phyloP scores from a whole-genome alignment of 2,797 vertebrate species.

The Anableps anableps region DNA sequence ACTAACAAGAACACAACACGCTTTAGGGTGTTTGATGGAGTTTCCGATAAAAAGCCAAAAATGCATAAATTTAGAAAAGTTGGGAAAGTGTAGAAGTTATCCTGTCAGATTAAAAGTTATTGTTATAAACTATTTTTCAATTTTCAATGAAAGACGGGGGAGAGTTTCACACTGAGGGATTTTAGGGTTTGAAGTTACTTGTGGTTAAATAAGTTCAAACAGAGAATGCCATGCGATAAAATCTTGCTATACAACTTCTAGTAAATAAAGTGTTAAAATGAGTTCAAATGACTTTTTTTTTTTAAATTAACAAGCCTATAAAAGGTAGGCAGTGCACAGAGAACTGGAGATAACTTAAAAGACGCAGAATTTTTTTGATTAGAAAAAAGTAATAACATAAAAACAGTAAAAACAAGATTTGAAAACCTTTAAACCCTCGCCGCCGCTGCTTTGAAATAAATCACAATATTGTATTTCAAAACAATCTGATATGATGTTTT shows the following conservation, averaged over 20 bases:
- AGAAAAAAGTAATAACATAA: not conserved
- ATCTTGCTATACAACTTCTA: not conserved
- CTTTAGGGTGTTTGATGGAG: not conserved
- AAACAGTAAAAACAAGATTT: no score
- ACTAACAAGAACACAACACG: no score
- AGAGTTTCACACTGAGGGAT: slow-evolving; percentile 56
- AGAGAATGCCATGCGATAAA: not conserved
- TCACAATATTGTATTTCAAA: not conserved
- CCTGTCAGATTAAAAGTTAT: not conserved
- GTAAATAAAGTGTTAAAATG: not conserved
- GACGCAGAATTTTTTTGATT: not conserved
- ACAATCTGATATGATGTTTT: not conserved
- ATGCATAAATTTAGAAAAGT: not conserved
- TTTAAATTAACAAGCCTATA: no score
- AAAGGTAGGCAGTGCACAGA: not conserved
- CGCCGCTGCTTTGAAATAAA: not conserved
- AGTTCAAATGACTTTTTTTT: not conserved
- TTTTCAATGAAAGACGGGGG: slow-evolving; percentile 58
- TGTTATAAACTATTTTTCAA: not conserved
- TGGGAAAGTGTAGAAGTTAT: not conserved
- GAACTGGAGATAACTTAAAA: not conserved
- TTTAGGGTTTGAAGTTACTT: not conserved
- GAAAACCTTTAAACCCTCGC: not conserved
- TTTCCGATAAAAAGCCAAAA: not conserved
- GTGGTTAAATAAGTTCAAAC: not conserved